A percentile compares a stretch with the other conserved stretches of the same genome.
phyloP scores from a whole-genome alignment of 2,888 invertebrate species.

The Melinaea menophilus region DNA sequence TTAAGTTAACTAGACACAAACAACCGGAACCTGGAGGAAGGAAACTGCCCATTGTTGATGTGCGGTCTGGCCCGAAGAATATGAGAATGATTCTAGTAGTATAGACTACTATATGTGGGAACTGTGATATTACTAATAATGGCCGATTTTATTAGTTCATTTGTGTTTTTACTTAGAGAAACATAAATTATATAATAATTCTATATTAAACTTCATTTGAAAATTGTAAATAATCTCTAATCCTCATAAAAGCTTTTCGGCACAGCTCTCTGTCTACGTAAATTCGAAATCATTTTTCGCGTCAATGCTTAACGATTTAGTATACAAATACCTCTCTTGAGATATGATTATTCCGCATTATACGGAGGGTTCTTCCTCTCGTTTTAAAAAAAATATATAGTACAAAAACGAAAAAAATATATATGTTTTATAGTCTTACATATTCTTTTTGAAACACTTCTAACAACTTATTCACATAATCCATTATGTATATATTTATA shows the following conservation, averaged over 20 bases:
- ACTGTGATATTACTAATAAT: background rate
- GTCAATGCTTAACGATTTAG: conserved; percentile 37
- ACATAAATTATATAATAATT: no score
- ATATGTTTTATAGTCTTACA: no score
- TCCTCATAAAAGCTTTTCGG: conserved; percentile 12
- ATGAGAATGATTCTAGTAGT: conserved; percentile 9
- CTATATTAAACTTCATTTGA: no score
- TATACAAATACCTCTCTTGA: conserved; percentile 34
- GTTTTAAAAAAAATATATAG: conserved; percentile 18
- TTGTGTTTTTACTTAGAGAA: no score
- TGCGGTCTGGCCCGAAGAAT: conserved; percentile 15
- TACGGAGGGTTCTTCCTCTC: conserved; percentile 20
- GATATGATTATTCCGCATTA: conserved; percentile 36
- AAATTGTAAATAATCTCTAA: background rate
- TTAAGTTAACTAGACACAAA: background rate
- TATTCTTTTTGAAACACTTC: no score
- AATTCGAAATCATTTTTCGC: conserved; percentile 32
- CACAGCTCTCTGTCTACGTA: conserved; percentile 30
- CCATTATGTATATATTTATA: no score
- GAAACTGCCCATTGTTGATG: conserved; percentile 16
- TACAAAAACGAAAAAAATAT: background rate
- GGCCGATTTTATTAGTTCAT: no score
- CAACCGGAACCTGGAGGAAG: conserved; percentile 13
- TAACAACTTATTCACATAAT: no score
- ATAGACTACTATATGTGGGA: no score